Base-by-base conservation (phyloP, 1,140 invertebrate genomes). In the Paraescarpia echinospica region DNA sequence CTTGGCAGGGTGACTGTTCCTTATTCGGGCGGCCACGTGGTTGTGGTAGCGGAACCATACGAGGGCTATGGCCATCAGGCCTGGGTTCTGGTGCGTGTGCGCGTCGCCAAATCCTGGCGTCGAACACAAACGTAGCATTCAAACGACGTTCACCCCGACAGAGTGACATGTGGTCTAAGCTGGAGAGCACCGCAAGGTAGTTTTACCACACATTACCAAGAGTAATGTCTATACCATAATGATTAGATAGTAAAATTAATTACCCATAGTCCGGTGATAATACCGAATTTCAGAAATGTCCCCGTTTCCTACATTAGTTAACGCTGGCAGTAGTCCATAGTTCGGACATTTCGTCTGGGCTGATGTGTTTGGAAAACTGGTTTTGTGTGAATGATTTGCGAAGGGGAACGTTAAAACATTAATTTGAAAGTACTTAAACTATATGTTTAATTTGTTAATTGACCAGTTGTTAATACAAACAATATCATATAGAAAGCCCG, bases 1-100 rank as follows among this genome's bases (percentile, higher is more conserved):
- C 98, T 98, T 99, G 91, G 98, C 93, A 98, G 96, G 92, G 48
- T 93, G 92, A 27, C 51, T 96, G 96, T 94, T 98, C 97, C 0
- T 41, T 18, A 99, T 97, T 18, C 97, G 96, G 0, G 96, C 96
- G 0, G 99, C 99, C 1, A 99, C 96, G 0, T 98, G 97, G 95
- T 99, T 99, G 96, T 99, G 99, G 98, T 98, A 99, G 1, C 99
- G 97, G 95, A 98, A 98, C 94, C 99, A 98, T 12, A 99, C 95
- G 90, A 99, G 98, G 5, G 98, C 98, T 93, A 99, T 98, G 0
- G 98, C 98, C 9, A 99, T 96, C 92, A 99, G 96, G 0, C 98
- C 98, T 0, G 99, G 99, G 96, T 99, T 99, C 96, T 99, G 99
- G 96, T 99, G 99, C 18, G 98, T 98, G 94, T 99, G 97, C 2